These are phyloP conservation scores for Cerastis leucographa DNA, from an alignment of 2,888 invertebrate genomes.

Conservation along the genomic window DNA sequence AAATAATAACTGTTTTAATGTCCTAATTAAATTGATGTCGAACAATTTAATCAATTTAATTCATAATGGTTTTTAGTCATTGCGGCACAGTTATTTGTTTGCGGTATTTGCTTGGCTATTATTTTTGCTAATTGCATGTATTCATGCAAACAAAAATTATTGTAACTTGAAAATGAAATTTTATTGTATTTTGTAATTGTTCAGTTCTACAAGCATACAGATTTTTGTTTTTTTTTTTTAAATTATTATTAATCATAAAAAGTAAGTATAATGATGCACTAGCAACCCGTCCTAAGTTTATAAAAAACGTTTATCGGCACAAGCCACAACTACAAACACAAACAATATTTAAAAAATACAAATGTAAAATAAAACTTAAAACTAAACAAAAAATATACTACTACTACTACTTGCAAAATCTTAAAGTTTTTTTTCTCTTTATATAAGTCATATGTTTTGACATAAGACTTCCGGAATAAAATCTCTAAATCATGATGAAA, in stretches of 20 bases:
- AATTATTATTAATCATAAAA: too few species aligned
- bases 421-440: not conserved
- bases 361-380: too few species aligned
- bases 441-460: not conserved
- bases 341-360: too few species aligned
- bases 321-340: too few species aligned
- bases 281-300: not conserved
- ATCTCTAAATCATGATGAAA: not conserved
- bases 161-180: not conserved
- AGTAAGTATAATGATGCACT: not conserved
- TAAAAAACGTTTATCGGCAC: too few species aligned
- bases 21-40: slow-evolving; percentile 13
- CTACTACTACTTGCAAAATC: not conserved
- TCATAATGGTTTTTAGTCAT: slow-evolving; percentile 7
- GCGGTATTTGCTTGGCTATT: slow-evolving; percentile 23
- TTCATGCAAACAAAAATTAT: not conserved
- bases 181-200: not conserved
- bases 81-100: slow-evolving; percentile 21
- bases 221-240: too few species aligned
- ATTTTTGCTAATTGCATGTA: slow-evolving; percentile 16
- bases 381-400: too few species aligned
- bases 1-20: not conserved
- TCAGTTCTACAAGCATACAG: not conserved
- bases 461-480: not conserved
- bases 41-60: slow-evolving; percentile 22